A percentile compares a stretch with the other conserved stretches of the same genome.
These are phyloP conservation scores for Arion vulgaris DNA, from an alignment of 1,140 invertebrate species.

Conservation along the genomic window DNA sequence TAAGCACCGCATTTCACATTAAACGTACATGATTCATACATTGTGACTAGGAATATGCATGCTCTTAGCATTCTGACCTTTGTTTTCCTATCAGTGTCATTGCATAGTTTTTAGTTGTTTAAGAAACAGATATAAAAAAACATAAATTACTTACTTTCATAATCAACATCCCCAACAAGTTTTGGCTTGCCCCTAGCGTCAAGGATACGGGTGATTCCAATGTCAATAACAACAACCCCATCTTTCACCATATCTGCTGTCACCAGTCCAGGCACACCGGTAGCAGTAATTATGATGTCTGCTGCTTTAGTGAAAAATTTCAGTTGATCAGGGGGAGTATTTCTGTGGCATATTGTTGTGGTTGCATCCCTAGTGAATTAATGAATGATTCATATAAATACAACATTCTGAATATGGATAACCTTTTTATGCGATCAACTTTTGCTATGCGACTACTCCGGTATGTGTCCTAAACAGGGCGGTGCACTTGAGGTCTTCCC, in stretches of 20 bases:
- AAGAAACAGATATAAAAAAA: too few species aligned
- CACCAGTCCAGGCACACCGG: conserved; percentile 85
- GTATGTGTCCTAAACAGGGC: too few species aligned
- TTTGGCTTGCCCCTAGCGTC: conserved; percentile 79
- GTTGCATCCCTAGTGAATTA: conserved; percentile 79
- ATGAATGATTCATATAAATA: not conserved
- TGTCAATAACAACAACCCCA: conserved; percentile 90
- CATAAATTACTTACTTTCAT: conserved; percentile 74
- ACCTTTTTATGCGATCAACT: too few species aligned
- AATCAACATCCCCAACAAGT: conserved; percentile 92
- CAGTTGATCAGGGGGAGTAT: conserved; percentile 85
- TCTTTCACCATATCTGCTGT: conserved; percentile 89
- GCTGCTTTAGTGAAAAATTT: conserved; percentile 80
- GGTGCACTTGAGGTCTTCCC: too few species aligned
- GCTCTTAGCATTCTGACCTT: too few species aligned
- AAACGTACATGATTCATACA: too few species aligned
- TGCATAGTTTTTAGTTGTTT: too few species aligned
- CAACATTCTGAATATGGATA: not conserved
- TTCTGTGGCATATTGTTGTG: conserved; percentile 88
- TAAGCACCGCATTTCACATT: too few species aligned
- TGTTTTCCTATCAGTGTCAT: too few species aligned
- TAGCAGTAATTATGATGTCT: conserved; percentile 87
- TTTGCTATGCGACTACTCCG: too few species aligned
- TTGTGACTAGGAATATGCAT: too few species aligned
- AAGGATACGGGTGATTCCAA: conserved; percentile 85